Evolutionary conservation across 2,113 vertebrate genomes (phyloP), one percentile per base, ranked within the genome.

Genomic region (Pteropus alecto): DNA sequence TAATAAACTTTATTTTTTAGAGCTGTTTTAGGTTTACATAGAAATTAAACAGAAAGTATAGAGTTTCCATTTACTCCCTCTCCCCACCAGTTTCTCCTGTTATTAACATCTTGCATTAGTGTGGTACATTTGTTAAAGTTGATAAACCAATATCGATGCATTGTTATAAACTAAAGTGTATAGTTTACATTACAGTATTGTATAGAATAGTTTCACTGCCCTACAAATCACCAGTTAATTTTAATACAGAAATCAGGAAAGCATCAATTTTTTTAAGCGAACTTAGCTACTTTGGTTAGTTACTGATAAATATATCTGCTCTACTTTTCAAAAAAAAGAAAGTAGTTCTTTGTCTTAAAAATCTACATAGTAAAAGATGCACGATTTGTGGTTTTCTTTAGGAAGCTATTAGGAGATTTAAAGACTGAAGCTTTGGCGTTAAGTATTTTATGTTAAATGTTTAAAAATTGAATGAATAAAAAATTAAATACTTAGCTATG

Each of bases 391-490:
- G 6, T 78, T 93, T 96, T 68, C n/a, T 95, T 84, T 87, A 95
- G 60, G 41, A 74, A 96, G 73, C 61, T 90, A 43, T 28, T 61
- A 76, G 28, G 46, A 70, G 21, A 83, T 90, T 58, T 82, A 84
- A 90, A 94, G 2, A 83, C 30, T 21, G 24, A 95, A 58, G 11
- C 43, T 79, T 35, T 51, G 48, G 35, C 28, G 6, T 77, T 94
- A 89, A 88, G 54, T 73, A 70, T 33, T 89, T 90, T 94, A 15
- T 94, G 89, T 87, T 86, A 94, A 86, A 43, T 92, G 38, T 96
- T 95, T 95, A 94, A 94, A 93, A 84, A 30, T 83, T 83, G 71
- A 71, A 73, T 84, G 70, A 28, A 22, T 95, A 79, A 43, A 87
- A 93, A 73, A 43, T 90, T 73, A 65, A 95, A 67, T 85, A 51